These are phyloP conservation scores for Carposina sasakii DNA, from an alignment of 1,140 invertebrate species.

Conservation along the genomic window DNA sequence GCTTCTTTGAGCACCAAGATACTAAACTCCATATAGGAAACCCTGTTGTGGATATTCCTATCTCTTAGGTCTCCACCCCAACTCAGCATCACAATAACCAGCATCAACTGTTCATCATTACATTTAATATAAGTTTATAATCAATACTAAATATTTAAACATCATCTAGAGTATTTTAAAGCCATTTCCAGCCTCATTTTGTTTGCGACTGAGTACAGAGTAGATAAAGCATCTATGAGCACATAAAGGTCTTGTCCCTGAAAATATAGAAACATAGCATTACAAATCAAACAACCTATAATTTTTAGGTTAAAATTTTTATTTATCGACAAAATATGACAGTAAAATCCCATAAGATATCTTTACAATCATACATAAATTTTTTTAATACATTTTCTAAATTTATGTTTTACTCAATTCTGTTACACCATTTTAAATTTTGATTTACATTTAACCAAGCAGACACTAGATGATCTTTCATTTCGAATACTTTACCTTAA, in stretches of 20 bases:
- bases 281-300: conserved; percentile 38
- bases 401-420: background rate
- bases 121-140: conserved; percentile 14
- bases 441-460: background rate
- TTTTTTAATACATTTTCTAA: conserved; percentile 3
- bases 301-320: too few species aligned
- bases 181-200: conserved; percentile 28
- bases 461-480: conserved; percentile 5
- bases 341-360: conserved; percentile 19
- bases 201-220: conserved; percentile 33
- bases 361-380: conserved; percentile 2
- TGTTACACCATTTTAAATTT: background rate
- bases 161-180: conserved; percentile 34
- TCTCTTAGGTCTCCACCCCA: conserved; percentile 36
- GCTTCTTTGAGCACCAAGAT: conserved; percentile 42
- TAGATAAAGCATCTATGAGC: conserved; percentile 32
- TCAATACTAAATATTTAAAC: conserved; percentile 32
- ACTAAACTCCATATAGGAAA: conserved; percentile 27
- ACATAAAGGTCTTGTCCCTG: conserved; percentile 31
- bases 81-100: conserved; percentile 36
- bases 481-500: conserved; percentile 1
- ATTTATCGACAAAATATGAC: too few species aligned
- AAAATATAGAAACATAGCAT: too few species aligned
- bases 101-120: conserved; percentile 7
- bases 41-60: conserved; percentile 40